Base-by-base conservation (phyloP, 2,888 invertebrate genomes). In the Epistrophe grossulariae region DNA sequence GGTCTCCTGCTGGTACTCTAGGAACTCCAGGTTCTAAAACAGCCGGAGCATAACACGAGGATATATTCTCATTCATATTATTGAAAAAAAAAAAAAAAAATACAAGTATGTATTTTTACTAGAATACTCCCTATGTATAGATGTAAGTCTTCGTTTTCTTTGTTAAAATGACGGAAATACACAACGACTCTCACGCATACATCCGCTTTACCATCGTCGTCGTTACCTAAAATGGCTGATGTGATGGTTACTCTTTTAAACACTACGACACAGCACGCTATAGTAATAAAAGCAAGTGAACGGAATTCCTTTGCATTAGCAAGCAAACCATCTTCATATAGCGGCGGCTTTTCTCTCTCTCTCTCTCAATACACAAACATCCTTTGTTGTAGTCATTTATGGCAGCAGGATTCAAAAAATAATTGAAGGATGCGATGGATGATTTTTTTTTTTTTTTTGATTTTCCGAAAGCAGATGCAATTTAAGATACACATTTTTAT, bases 31-130 rank as follows among this genome's bases (percentile, higher is more conserved):
- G 40, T 62, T n/a, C 43, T 62, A 52, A 17, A 77, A 78, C 85
- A 85, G 85, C 77, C 85, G 83, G 82, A 83, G 87, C 83, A 83
- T 83, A 83, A 79, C 83, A 87, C 87, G 83, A 87, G 87, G 87
- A 87, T 79, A 87, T 79, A 87, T 62, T 62, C 40, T 70, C 82
- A 79, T 79, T 79, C 66, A 83, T 59, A 10, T 35, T 24, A 45
- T 35, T 28, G 5, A 13, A 50, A 1, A 52, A 35, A 35, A 35
- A 35, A n/a, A 35, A 9, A 35, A 35, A 35, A 17, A 40, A 62
- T 45, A 28, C 60, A 45, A 19, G 48, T 48, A 79, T 17, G 17
- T 48, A 3, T 15, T 76, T 60, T 45, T 55, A 17, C 28, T 19
- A 24, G 7, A 24, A 11, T 59, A 19, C 60, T 57, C 24, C 55